These are phyloP conservation scores for Hypercompe scribonia DNA, from an alignment of 2,888 invertebrate species.

Conservation along the genomic window DNA sequence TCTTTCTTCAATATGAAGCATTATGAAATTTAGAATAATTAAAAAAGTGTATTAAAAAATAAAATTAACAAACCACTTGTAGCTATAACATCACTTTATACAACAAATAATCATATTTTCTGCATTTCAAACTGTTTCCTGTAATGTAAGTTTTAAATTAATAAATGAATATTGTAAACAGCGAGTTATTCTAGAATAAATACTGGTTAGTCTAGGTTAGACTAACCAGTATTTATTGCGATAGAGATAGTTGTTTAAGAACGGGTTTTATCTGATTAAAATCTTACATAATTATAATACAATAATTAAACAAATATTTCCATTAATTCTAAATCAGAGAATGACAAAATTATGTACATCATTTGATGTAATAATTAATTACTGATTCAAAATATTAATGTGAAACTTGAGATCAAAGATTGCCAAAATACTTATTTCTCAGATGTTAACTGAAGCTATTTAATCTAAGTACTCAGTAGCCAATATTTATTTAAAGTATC, in stretches of 20 bases:
- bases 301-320: background rate
- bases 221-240: background rate
- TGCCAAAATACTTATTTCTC: background rate
- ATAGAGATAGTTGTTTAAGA: slow-evolving; percentile 8
- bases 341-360: background rate
- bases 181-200: background rate
- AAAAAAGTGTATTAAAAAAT: background rate
- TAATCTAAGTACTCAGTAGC: background rate
- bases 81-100: background rate
- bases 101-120: background rate
- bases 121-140: background rate
- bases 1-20: no score
- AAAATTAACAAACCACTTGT: background rate
- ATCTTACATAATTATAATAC: background rate
- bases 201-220: no score
- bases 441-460: background rate
- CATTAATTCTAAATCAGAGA: background rate
- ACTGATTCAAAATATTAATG: background rate
- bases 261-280: slow-evolving; percentile 1
- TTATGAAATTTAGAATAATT: no score
- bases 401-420: background rate
- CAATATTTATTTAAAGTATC: no score
- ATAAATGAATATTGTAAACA: background rate
- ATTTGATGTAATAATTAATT: background rate
- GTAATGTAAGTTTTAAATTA: background rate